These are phyloP conservation scores for Rapana venosa DNA, from an alignment of 2,888 invertebrate species.

Conservation along the genomic window DNA sequence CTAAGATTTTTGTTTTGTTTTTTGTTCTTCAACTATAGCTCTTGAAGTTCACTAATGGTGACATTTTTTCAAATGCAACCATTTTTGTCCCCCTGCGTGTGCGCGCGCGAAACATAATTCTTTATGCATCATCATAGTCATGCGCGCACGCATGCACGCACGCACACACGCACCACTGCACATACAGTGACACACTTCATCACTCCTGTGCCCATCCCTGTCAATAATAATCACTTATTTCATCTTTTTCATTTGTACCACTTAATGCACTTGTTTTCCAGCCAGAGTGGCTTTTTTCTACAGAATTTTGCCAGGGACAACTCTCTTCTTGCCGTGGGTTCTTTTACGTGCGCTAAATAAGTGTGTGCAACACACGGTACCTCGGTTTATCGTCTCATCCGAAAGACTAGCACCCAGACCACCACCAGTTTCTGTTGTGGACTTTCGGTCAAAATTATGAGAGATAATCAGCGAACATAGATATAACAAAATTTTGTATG, in stretches of 20 bases:
- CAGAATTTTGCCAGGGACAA: background rate
- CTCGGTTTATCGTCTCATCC: background rate
- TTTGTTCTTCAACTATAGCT: no score
- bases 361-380: background rate
- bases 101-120: background rate
- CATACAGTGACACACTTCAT: background rate
- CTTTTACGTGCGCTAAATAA: background rate
- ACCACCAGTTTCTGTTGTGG: no score
- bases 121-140: background rate
- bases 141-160: background rate
- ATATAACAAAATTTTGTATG: background rate
- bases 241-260: background rate
- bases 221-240: background rate
- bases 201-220: background rate
- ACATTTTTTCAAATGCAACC: no score
- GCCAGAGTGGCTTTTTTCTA: background rate
- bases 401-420: background rate
- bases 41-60: no score
- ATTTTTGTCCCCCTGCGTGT: background rate
- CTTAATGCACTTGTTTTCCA: background rate
- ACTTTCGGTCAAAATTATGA: no score
- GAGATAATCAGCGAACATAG: no score
- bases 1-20: no score
- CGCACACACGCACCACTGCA: background rate
- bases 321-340: background rate